Conservation (phyloP, 2,797 vertebrate genomes). For the Phoebastria nigripes region DNA sequence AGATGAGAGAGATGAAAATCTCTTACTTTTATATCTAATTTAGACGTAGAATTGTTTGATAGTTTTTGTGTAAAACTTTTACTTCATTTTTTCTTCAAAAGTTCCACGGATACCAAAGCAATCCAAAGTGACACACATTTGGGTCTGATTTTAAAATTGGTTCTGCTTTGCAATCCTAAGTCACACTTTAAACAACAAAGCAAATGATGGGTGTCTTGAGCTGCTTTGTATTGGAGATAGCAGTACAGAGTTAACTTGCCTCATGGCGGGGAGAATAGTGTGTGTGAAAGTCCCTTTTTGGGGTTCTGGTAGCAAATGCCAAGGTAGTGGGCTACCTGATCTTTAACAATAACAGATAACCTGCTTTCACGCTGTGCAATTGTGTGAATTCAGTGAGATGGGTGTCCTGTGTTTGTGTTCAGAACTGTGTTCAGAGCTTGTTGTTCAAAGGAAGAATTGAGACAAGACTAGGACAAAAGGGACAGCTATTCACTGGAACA, state of each 20-base stretch:
- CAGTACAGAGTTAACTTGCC: not conserved
- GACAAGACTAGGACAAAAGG: not conserved
- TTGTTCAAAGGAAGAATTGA: not conserved
- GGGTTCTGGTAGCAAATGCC: not conserved
- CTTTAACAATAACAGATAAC: not conserved
- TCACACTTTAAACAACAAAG: not conserved
- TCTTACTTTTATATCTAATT: not conserved
- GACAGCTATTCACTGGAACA: not conserved
- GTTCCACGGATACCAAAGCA: not conserved
- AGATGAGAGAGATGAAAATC: not conserved
- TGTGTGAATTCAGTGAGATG: not conserved
- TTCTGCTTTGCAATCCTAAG: not conserved
- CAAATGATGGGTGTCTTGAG: not conserved
- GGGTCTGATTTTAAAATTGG: not conserved
- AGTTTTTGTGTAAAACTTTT: not conserved
- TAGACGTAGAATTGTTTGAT: not conserved
- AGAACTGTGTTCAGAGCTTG: not conserved
- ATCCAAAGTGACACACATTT: not conserved
- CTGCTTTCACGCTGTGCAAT: not conserved
- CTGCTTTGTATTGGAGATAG: not conserved
- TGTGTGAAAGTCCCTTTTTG: not conserved
- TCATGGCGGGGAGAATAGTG: not conserved
- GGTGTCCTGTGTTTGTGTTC: not conserved
- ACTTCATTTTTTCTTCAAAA: not conserved
- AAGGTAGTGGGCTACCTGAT: not conserved